phyloP scores from a whole-genome alignment of 2,888 invertebrate species.

The Litoditis marina region DNA sequence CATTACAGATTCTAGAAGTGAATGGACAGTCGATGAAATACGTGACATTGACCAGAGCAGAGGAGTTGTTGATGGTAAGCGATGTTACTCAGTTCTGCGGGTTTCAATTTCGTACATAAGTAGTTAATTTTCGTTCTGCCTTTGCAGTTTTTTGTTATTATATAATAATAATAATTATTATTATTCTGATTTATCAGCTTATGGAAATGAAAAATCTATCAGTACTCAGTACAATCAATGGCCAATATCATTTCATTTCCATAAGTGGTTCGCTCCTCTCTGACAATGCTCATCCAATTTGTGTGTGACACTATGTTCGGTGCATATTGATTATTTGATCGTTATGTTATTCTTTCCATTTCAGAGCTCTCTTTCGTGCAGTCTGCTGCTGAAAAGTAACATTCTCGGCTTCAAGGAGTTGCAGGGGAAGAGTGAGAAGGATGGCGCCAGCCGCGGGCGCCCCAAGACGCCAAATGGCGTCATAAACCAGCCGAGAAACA shows the following conservation, averaged over 20 bases:
- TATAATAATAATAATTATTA: too few relatives aligned
- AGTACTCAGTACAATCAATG: too few relatives aligned
- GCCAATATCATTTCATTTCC: too few relatives aligned
- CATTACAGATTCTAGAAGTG: conserved; percentile 80
- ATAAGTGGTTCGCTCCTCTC: too few relatives aligned
- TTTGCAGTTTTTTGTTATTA: too few relatives aligned
- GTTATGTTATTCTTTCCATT: too few relatives aligned
- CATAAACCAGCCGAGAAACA: conserved; percentile 10
- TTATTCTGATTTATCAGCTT: too few relatives aligned
- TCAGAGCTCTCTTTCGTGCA: conserved; percentile 66
- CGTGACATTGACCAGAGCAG: conserved; percentile 76
- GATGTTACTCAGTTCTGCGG: background rate
- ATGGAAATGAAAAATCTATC: too few relatives aligned
- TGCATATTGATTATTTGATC: too few relatives aligned
- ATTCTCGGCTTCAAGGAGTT: conserved; percentile 69
- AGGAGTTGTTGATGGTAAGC: conserved; percentile 32
- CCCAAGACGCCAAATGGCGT: conserved; percentile 4
- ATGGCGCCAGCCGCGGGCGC: conserved; percentile 17
- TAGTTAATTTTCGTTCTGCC: too few relatives aligned
- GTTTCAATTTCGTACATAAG: conserved; percentile 1
- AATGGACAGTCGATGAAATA: conserved; percentile 94
- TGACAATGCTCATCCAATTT: too few relatives aligned
- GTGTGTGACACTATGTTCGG: too few relatives aligned
- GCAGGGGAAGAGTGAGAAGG: conserved; percentile 14
- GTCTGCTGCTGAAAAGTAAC: conserved; percentile 94